A percentile compares a stretch with the other conserved stretches of the same genome.
These are phyloP conservation scores for Poeciliopsis prolifica DNA, from an alignment of 2,113 vertebrate genomes.

Conservation along the genomic window DNA sequence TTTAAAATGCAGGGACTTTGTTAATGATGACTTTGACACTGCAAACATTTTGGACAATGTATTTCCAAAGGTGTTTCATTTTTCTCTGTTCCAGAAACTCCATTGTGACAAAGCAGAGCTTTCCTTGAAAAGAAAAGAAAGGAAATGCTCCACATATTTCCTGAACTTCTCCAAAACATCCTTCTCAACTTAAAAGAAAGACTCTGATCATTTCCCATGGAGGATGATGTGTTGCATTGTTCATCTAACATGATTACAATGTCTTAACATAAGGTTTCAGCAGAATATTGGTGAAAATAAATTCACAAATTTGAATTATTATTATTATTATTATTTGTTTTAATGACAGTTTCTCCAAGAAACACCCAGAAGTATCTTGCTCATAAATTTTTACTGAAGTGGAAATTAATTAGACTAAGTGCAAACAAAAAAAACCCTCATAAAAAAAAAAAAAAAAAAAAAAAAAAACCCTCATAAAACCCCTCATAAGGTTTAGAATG, in stretches of 20 bases:
- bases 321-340: too few relatives aligned
- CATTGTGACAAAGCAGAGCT: neutral
- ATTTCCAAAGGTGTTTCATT: neutral
- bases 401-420: too few relatives aligned
- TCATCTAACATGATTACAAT: neutral
- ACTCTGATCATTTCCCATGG: neutral
- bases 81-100: neutral
- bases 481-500: too few relatives aligned
- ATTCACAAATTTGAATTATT: too few relatives aligned
- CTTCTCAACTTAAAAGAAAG: neutral
- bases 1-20: neutral
- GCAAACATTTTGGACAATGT: neutral
- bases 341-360: too few relatives aligned
- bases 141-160: neutral
- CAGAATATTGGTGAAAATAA: neutral
- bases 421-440: too few relatives aligned
- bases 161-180: neutral
- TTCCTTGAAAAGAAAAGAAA: conserved; percentile 4
- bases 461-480: too few relatives aligned
- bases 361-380: too few relatives aligned
- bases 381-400: too few relatives aligned
- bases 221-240: neutral
- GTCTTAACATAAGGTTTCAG: neutral
- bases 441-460: too few relatives aligned
- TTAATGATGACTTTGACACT: neutral